Evolutionary conservation across 2,888 invertebrate genomes (phyloP), one percentile per base, ranked within the genome.

Genomic region (Yponomeuta plumbellus): DNA sequence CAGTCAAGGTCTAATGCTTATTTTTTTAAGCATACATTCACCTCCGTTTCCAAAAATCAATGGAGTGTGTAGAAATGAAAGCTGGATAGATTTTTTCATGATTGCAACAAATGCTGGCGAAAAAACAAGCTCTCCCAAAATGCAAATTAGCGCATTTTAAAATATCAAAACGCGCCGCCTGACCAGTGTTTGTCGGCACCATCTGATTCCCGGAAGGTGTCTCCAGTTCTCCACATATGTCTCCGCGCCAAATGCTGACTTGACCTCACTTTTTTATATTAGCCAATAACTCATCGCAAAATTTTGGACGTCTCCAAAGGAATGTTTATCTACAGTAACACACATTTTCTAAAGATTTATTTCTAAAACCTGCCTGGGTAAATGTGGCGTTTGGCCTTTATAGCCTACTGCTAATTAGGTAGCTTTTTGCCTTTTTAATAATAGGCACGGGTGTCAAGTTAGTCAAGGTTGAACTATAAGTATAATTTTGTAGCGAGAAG

Each of bases 21-120:
- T 6, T 8, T 52, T 2, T 52, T 17, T 52, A 6, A 13, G 17
- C 17, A 4, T 52, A 52, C 13, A 3, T 17, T 17, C 17, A 52
- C 13, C 44, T 52, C 70, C 68, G 62, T 67, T 67, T 66, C 26
- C 17, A 13, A 63, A 17, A 44, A 11, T 11, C 58, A 1, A 17
- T 52, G 17, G 17, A 52, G 13, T 5, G 5, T 52, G 17, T 17
- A 52, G 13, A 17, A 66, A 67, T 68, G 59, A 65, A 67, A 66
- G 68, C 64, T 57, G 23, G 26, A 62, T 39, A 34, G 13, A 2
- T 39, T 52, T 52, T 52, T 64, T n/a, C n/a, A 58, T 58, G 34
- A 66, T 61, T 39, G 13, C 13, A 39, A 26, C n/a, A 26, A 20
- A n/a, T 34, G 26, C 17, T 39, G 23, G 39, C 62, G 39, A 62